Base-by-base conservation (phyloP, 1,140 invertebrate species). In the Zophobas atratus region DNA sequence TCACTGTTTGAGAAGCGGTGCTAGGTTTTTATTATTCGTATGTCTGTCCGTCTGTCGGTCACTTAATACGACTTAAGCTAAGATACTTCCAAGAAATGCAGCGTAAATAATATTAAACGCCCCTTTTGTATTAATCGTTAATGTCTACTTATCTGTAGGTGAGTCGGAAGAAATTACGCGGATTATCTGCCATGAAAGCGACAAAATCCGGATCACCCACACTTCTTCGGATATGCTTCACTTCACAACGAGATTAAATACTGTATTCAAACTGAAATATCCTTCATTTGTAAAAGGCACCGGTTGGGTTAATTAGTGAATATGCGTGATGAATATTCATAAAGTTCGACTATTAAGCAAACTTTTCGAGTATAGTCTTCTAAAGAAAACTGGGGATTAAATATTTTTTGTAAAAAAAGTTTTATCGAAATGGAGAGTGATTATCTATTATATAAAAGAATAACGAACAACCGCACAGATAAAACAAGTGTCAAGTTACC, bases 1-100 rank as follows among this genome's bases (percentile, higher is more conserved):
- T 82, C 81, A 82, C 79, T 79, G 77, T 79, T 82, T 81, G 78
- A 82, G 77, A 80, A 60, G 79, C 80, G 71, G 80, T 77, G 63
- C 63, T 71, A 39, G 67, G 70, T 77, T 81, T 80, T 76, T 77
- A 78, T 80, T 80, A 81, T 80, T 79, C 77, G 48, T 76, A 20
- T 78, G 75, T 79, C 80, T 82, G 79, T 80, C 76, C 60, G 73
- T 75, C 79, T 79, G 78, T 79, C 80, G 75, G 78, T 79, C 80
- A 70, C 56, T 76, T 70, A 74, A 76, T 71, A 49, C 70, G 77
- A 67, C 71, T 78, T 75, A 77, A 56, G 49, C 46, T 53, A 63
- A 67, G 76, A 70, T 41, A 38, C 70, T 75, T 76, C 63, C 75
- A 76, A 79, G 74, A 81, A 80, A 73, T 60, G 56, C 77, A 81